These are phyloP conservation scores for Scaptomyza montana DNA, from an alignment of 1,140 invertebrate species.

Conservation along the genomic window DNA sequence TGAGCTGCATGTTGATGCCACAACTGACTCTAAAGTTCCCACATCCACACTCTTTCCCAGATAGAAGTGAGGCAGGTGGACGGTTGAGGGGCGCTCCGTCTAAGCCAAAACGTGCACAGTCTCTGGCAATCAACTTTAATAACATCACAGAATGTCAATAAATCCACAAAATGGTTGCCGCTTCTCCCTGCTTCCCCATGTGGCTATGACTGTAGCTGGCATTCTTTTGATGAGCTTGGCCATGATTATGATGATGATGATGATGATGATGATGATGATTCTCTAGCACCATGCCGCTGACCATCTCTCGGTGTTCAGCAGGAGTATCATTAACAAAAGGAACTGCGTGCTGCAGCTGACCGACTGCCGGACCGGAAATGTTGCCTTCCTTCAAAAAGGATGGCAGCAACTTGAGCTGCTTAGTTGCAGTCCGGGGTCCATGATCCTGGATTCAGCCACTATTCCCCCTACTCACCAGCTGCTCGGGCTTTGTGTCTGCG, in stretches of 20 bases:
- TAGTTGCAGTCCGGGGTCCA: conserved; percentile 42
- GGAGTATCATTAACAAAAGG: conserved; percentile 80
- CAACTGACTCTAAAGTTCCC: conserved; percentile 1
- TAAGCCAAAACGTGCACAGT: conserved; percentile 78
- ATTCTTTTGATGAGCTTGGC: conserved; percentile 37
- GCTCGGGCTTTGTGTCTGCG: neutral
- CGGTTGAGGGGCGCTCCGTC: conserved; percentile 50
- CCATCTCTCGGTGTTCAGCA: conserved; percentile 56
- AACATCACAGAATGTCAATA: conserved; percentile 83
- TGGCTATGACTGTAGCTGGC: conserved; percentile 27
- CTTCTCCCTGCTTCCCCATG: conserved; percentile 24
- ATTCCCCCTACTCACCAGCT: neutral
- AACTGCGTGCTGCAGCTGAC: conserved; percentile 75
- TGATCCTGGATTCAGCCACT: conserved; percentile 29
- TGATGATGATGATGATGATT: conserved; percentile 39
- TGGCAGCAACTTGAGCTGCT: conserved; percentile 65
- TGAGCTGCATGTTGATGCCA: conserved; percentile 41
- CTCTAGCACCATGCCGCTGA: neutral
- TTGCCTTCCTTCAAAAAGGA: conserved; percentile 35
- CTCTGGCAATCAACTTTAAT: conserved; percentile 82
- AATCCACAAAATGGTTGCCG: conserved; percentile 76
- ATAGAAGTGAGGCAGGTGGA: too few relatives aligned
- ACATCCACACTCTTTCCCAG: conserved; percentile 1
- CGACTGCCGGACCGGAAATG: conserved; percentile 38
- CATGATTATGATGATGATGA: conserved; percentile 48